phyloP scores from a whole-genome alignment of 2,113 vertebrate species.

The Emydocephalus ijimae region DNA sequence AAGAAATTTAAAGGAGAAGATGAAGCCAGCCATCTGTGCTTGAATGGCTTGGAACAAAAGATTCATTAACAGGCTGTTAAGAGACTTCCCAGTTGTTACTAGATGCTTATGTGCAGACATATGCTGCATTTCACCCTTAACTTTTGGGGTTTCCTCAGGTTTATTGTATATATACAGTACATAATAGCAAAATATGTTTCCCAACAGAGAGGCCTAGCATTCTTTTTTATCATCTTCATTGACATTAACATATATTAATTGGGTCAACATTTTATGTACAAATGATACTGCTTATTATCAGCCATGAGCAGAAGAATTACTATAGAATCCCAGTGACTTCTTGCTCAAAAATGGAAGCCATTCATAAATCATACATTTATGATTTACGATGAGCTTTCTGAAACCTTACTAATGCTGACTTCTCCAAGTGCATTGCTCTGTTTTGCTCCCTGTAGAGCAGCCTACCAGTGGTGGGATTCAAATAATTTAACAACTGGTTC shows the following conservation, averaged over 20 bases:
- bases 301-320: background rate
- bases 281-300: background rate
- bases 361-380: constrained; percentile 16
- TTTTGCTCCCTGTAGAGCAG: background rate
- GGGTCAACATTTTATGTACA: background rate
- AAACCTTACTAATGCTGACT: background rate
- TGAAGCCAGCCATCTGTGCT: background rate
- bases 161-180: background rate
- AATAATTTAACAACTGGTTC: too few relatives aligned
- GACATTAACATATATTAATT: constrained; percentile 10
- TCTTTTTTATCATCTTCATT: rapidly evolving
- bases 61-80: background rate
- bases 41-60: background rate
- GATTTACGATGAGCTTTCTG: background rate
- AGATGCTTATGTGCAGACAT: background rate
- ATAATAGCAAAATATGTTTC: constrained; percentile 9
- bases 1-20: constrained; percentile 13
- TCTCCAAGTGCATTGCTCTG: background rate
- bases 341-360: background rate
- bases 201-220: background rate
- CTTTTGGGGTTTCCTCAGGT: background rate
- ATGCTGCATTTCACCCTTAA: constrained; percentile 25
- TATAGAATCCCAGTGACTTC: constrained; percentile 2
- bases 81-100: background rate
- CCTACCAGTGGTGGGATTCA: too few relatives aligned